Evolutionary conservation across 2,888 invertebrate genomes (phyloP).

Genomic region (Clistopyga incitator): DNA sequence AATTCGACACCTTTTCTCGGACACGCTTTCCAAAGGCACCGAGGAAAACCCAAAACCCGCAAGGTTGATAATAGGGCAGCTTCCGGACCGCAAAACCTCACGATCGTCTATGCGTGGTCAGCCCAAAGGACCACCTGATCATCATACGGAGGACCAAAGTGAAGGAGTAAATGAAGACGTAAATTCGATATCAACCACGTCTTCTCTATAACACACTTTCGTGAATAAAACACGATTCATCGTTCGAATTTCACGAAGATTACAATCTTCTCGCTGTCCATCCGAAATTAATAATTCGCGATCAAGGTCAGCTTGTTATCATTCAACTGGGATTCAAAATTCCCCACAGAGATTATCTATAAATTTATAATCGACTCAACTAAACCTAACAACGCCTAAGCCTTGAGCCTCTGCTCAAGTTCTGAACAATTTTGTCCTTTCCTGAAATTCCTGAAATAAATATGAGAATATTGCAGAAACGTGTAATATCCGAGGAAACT

Average conservation of each 20-base stretch:
- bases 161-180: neutral
- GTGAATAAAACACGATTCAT: neutral
- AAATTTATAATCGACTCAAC: no score
- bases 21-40: conserved; percentile 45
- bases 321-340: neutral
- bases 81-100: conserved; percentile 39
- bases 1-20: conserved; percentile 58
- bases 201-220: neutral
- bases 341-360: no score
- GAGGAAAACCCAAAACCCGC: conserved; percentile 49
- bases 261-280: neutral
- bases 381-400: no score
- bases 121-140: conserved; percentile 5
- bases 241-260: neutral
- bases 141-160: neutral
- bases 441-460: neutral
- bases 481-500: no score
- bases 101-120: conserved; percentile 37
- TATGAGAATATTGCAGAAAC: neutral
- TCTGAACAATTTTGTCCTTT: no score
- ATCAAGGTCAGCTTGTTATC: neutral
- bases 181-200: neutral
- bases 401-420: no score
- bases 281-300: neutral
- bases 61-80: conserved; percentile 44